Evolutionary conservation across 2,888 invertebrate genomes (phyloP).

Genomic region (Cantharis flavilabris): DNA sequence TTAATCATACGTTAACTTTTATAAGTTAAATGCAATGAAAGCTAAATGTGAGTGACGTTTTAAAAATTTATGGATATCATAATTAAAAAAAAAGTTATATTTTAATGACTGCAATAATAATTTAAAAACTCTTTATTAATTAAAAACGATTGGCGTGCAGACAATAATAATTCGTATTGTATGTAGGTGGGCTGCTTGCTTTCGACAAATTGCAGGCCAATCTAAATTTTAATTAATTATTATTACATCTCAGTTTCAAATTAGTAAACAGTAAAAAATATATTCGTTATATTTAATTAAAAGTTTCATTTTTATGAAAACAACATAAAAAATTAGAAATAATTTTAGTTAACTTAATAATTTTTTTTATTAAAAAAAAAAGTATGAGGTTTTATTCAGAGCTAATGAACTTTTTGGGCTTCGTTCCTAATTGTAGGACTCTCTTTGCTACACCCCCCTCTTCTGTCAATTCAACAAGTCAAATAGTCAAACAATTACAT

Average conservation of each 20-base stretch:
- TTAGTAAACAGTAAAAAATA: no score
- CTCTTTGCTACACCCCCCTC: no score
- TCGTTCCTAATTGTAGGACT: no score
- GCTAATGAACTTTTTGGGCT: no score
- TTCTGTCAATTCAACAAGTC: no score
- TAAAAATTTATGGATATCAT: background rate
- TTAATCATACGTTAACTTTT: background rate
- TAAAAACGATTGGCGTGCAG: background rate
- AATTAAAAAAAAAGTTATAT: background rate
- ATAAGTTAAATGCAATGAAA: background rate
- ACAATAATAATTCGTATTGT: background rate
- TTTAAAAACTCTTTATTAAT: background rate
- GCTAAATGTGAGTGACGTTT: background rate
- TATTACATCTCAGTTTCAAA: background rate
- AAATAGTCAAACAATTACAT: no score
- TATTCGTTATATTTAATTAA: no score
- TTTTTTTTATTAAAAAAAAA: no score
- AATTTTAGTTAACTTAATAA: no score
- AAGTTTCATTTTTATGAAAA: no score
- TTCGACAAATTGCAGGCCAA: background rate
- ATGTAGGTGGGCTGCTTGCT: background rate
- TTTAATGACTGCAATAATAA: background rate
- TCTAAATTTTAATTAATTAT: background rate
- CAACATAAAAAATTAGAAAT: no score
- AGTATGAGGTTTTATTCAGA: no score